Conservation (phyloP, 1,140 invertebrate genomes). For the Bombus haemorrhoidalis region DNA sequence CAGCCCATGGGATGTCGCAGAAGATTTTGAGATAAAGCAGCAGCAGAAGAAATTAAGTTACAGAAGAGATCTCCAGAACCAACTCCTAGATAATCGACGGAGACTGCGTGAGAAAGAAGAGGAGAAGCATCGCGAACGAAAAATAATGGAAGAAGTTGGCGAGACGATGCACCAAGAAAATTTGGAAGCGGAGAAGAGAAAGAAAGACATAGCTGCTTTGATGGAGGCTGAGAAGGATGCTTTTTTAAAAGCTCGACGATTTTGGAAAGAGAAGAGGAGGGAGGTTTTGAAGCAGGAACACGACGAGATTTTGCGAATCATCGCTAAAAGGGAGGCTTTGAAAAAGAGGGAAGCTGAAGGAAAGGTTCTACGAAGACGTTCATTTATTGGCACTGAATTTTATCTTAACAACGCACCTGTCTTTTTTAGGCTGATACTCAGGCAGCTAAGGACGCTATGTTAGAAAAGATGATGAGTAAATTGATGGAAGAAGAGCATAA, state of each 20-base stretch:
- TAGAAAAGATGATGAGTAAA: conserved; percentile 5
- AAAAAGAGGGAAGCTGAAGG: not conserved
- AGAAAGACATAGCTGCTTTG: not conserved
- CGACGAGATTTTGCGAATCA: conserved; percentile 18
- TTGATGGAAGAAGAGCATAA: conserved; percentile 11
- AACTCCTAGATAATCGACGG: conserved; percentile 34
- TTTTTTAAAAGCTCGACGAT: conserved; percentile 32
- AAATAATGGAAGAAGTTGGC: conserved; percentile 29
- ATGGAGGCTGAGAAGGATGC: conserved; percentile 33
- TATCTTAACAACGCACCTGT: no score
- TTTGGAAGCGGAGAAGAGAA: not conserved
- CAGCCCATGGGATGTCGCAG: not conserved
- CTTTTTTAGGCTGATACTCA: not conserved
- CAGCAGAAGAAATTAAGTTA: conserved; percentile 14
- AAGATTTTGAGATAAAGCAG: not conserved
- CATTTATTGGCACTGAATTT: not conserved
- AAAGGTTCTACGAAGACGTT: conserved; percentile 17
- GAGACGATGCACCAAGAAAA: conserved; percentile 7
- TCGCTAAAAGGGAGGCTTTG: conserved; percentile 37
- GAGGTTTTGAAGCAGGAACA: conserved; percentile 37
- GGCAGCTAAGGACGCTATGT: not conserved
- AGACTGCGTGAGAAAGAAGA: conserved; percentile 33
- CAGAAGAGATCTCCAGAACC: conserved; percentile 35
- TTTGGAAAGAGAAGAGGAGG: conserved; percentile 48
- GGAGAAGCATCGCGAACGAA: conserved; percentile 45